A percentile compares a stretch with the other conserved stretches of the same genome.
Conservation (phyloP, 2,888 invertebrate species). For the Atrina japonica region DNA sequence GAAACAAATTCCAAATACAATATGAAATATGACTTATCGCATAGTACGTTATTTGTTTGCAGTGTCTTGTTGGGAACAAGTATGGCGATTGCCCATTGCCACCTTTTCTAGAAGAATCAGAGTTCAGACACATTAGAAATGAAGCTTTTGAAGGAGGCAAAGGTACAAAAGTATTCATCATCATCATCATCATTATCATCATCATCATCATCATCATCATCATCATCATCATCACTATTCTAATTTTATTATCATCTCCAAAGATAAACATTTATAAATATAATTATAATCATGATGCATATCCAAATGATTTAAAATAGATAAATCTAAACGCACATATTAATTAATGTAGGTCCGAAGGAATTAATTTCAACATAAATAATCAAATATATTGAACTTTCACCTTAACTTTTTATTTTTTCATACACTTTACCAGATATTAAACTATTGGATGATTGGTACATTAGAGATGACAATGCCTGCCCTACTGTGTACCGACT, state of each 20-base stretch:
- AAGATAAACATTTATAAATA: too few relatives aligned
- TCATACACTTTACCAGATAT: slow-evolving; percentile 35
- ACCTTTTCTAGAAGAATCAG: slow-evolving; percentile 48
- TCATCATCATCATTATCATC: too few relatives aligned
- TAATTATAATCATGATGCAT: neutral
- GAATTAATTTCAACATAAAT: too few relatives aligned
- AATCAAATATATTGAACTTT: too few relatives aligned
- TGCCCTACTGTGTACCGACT: slow-evolving; percentile 67
- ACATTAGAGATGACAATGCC: slow-evolving; percentile 64
- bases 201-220: too few relatives aligned
- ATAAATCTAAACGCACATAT: too few relatives aligned
- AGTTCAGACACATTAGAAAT: slow-evolving; percentile 60
- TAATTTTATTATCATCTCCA: too few relatives aligned
- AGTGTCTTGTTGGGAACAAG: slow-evolving; percentile 72
- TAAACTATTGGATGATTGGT: slow-evolving; percentile 63
- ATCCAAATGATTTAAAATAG: too few relatives aligned
- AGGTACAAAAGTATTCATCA: slow-evolving; percentile 39
- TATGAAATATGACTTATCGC: too few relatives aligned
- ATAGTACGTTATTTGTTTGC: slow-evolving; percentile 14
- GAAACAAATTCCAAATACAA: too few relatives aligned
- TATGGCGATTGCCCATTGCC: slow-evolving; percentile 73
- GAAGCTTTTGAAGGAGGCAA: slow-evolving; percentile 48
- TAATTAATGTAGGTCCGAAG: too few relatives aligned
- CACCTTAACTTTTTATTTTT: neutral
- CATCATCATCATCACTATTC: too few relatives aligned